These are phyloP conservation scores for Adrianichthys oophorus DNA, from an alignment of 2,797 vertebrate genomes.

Conservation along the genomic window DNA sequence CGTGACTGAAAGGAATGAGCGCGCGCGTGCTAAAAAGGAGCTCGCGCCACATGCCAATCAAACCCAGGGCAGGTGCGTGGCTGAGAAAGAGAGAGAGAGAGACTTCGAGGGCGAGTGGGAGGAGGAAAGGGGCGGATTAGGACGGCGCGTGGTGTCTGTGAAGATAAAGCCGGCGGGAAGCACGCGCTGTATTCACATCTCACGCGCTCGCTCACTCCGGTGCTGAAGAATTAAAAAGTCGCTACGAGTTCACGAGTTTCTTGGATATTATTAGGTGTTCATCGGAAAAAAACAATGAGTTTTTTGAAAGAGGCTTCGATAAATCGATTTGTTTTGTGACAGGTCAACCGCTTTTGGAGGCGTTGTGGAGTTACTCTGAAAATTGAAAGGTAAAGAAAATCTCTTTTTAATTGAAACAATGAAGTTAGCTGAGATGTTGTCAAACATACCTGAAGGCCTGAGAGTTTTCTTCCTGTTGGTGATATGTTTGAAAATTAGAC, in stretches of 20 bases:
- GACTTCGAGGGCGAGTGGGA: slow-evolving; percentile 24
- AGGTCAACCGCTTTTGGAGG: slow-evolving; percentile 30
- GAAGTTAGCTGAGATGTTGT: too few species aligned
- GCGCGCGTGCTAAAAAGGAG: slow-evolving; percentile 64
- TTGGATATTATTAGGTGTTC: slow-evolving; percentile 24
- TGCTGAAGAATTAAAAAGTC: slow-evolving; percentile 9
- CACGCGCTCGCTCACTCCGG: slow-evolving; percentile 32
- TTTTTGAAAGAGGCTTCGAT: slow-evolving; percentile 25
- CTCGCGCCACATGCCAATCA: slow-evolving; percentile 75
- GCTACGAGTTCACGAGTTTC: slow-evolving; percentile 2
- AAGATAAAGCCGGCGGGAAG: slow-evolving; percentile 69
- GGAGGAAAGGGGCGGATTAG: slow-evolving; percentile 48
- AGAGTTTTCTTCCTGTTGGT: too few species aligned
- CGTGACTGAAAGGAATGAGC: slow-evolving; percentile 6
- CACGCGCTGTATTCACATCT: slow-evolving; percentile 67
- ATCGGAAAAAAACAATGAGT: slow-evolving; percentile 29
- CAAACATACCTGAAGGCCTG: too few species aligned
- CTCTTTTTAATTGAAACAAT: not conserved
- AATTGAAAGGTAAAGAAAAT: slow-evolving; percentile 54
- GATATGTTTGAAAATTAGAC: too few species aligned
- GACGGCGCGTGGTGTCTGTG: slow-evolving; percentile 55
- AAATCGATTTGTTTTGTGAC: slow-evolving; percentile 31
- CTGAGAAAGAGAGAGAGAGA: slow-evolving; percentile 7
- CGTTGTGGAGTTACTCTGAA: slow-evolving; percentile 48
- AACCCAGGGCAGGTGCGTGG: slow-evolving; percentile 48